These are phyloP conservation scores for Saxidomus purpurata DNA, from an alignment of 1,140 invertebrate species.

Conservation along the genomic window DNA sequence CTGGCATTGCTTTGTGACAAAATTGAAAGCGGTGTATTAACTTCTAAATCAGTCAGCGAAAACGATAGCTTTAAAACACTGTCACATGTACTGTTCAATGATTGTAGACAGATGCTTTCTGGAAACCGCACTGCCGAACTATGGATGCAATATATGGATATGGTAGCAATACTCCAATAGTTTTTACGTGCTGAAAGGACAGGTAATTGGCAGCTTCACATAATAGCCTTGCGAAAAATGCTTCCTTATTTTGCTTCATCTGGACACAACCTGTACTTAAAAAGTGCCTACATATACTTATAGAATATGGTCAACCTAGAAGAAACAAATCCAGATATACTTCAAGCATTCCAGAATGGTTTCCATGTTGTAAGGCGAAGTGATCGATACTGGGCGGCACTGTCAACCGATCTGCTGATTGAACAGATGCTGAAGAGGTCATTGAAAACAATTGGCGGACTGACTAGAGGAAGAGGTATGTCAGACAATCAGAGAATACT, in stretches of 20 bases:
- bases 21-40: no score
- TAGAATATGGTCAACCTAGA: constrained; percentile 84
- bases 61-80: no score
- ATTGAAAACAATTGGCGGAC: constrained; percentile 84
- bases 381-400: constrained; percentile 84
- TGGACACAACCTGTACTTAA: constrained; percentile 87
- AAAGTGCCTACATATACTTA: constrained; percentile 86
- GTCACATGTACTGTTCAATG: no score
- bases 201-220: constrained; percentile 68
- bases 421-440: constrained; percentile 74
- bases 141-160: constrained; percentile 73
- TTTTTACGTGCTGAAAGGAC: constrained; percentile 74
- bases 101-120: no score
- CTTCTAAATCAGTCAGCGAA: no score
- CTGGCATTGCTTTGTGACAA: no score
- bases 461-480: constrained; percentile 63
- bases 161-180: constrained; percentile 66
- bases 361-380: constrained; percentile 48
- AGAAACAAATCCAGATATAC: constrained; percentile 34
- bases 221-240: constrained; percentile 78
- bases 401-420: constrained; percentile 81
- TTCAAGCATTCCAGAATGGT: neutral
- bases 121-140: constrained; percentile 9
- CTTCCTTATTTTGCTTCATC: constrained; percentile 85
- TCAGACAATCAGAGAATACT: neutral